A percentile compares a stretch with the other conserved stretches of the same genome.
These are phyloP conservation scores for Siphlonurus alternatus DNA, from an alignment of 2,888 invertebrate species.

Conservation along the genomic window DNA sequence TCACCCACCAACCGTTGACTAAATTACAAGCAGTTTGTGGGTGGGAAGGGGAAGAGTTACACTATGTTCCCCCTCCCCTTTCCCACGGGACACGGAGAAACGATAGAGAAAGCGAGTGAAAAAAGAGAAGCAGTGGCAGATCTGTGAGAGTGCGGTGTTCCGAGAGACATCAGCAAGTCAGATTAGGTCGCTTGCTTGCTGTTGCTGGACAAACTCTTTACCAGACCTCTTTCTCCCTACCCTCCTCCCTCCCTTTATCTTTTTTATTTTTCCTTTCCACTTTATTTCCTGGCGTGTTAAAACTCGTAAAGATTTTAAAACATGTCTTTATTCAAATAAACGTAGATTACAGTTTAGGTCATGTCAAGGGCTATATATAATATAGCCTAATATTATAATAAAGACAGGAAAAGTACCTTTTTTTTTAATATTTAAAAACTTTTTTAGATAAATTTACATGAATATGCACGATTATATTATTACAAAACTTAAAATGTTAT, in stretches of 20 bases:
- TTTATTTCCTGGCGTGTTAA: not conserved
- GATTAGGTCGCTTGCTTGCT: not conserved
- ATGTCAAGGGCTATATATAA: not conserved
- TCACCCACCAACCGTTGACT: too few relatives aligned
- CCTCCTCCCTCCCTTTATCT: not conserved
- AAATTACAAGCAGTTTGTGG: too few relatives aligned
- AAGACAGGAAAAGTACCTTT: too few relatives aligned
- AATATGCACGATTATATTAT: too few relatives aligned
- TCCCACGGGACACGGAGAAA: not conserved
- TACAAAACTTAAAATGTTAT: too few relatives aligned
- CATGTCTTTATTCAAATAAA: not conserved
- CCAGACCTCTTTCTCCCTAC: not conserved
- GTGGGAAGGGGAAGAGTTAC: too few relatives aligned
- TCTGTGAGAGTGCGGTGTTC: not conserved
- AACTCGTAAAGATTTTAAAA: not conserved
- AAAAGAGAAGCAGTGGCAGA: not conserved
- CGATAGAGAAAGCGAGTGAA: not conserved
- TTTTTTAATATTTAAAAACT: too few relatives aligned
- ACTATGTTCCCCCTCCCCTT: not conserved
- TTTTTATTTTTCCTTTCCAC: not conserved
- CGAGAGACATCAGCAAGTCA: not conserved
- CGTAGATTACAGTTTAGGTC: conserved; percentile 10
- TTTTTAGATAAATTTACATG: too few relatives aligned
- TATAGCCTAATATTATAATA: not conserved
- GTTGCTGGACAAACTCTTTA: not conserved